Evolutionary conservation across 1,140 invertebrate genomes (phyloP).

Genomic region (Listronotus oregonensis): DNA sequence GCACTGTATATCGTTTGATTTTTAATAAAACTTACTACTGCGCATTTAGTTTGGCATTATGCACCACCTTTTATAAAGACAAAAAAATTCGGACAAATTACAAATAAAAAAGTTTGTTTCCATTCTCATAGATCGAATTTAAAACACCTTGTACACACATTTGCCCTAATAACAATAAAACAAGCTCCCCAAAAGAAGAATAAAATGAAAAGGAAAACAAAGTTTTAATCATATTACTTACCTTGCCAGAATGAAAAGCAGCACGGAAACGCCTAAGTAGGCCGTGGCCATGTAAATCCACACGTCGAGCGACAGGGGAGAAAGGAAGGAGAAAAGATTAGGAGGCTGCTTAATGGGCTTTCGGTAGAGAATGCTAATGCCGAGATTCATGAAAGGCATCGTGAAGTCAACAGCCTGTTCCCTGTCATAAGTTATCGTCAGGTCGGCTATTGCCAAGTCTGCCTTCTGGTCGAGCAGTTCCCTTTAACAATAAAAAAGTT

Average conservation of each 20-base stretch:
- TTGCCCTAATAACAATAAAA: too few species aligned
- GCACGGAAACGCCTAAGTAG: slow-evolving; percentile 88
- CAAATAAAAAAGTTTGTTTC: too few species aligned
- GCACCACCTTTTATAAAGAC: too few species aligned
- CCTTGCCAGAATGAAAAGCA: slow-evolving; percentile 93
- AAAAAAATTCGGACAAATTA: too few species aligned
- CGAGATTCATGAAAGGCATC: slow-evolving; percentile 95
- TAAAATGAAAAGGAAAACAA: too few species aligned
- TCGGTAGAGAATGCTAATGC: slow-evolving; percentile 90
- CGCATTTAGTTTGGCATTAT: too few species aligned
- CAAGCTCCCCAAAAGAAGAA: neutral
- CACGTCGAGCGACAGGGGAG: slow-evolving; percentile 90
- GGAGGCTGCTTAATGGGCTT: slow-evolving; percentile 90
- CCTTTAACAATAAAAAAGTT: slow-evolving; percentile 53
- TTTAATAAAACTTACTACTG: too few species aligned
- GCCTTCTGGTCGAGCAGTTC: slow-evolving; percentile 88
- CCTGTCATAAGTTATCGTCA: slow-evolving; percentile 91
- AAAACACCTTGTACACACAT: too few species aligned
- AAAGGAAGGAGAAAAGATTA: slow-evolving; percentile 91
- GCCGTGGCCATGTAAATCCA: slow-evolving; percentile 97
- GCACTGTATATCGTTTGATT: too few species aligned
- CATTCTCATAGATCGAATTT: too few species aligned
- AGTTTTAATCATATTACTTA: slow-evolving; percentile 52
- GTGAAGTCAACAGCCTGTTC: slow-evolving; percentile 92
- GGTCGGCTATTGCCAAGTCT: slow-evolving; percentile 89